phyloP scores from a whole-genome alignment of 2,113 vertebrate species.

The Lamprotornis superbus region DNA sequence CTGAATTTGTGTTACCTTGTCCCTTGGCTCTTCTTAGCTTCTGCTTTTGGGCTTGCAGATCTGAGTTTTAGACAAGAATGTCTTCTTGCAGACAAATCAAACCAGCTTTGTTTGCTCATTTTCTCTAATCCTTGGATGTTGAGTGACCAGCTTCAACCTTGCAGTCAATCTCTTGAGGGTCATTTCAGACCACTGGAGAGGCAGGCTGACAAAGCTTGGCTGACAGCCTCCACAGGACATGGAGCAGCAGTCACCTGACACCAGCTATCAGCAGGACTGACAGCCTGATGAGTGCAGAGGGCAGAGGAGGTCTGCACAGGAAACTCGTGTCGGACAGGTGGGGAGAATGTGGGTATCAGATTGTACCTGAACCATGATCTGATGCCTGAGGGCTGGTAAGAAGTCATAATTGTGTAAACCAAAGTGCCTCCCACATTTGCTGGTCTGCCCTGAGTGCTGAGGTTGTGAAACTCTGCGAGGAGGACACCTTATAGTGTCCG shows the following conservation, averaged over 20 bases:
- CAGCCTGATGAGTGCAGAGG: not conserved
- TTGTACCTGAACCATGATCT: not conserved
- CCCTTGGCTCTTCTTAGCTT: not conserved
- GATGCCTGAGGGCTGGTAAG: not conserved
- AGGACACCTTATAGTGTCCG: not conserved
- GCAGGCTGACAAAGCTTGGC: not conserved
- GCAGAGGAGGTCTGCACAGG: not conserved
- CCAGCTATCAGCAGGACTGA: not conserved
- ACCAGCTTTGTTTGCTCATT: not conserved
- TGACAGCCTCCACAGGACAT: not conserved
- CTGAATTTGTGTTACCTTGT: not conserved
- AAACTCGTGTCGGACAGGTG: not conserved
- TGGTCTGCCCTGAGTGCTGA: fast-evolving
- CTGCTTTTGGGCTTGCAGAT: not conserved
- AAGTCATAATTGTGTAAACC: not conserved
- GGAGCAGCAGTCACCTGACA: not conserved
- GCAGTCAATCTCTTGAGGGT: not conserved
- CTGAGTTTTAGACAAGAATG: not conserved
- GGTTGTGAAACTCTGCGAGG: not conserved
- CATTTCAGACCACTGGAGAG: not conserved
- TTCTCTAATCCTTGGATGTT: not conserved
- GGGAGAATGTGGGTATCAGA: not conserved
- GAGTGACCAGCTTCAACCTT: not conserved
- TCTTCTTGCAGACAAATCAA: not conserved
- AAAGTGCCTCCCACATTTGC: not conserved